Evolutionary conservation across 2,888 invertebrate species (phyloP).

Genomic region (Apocheima hispidaria): DNA sequence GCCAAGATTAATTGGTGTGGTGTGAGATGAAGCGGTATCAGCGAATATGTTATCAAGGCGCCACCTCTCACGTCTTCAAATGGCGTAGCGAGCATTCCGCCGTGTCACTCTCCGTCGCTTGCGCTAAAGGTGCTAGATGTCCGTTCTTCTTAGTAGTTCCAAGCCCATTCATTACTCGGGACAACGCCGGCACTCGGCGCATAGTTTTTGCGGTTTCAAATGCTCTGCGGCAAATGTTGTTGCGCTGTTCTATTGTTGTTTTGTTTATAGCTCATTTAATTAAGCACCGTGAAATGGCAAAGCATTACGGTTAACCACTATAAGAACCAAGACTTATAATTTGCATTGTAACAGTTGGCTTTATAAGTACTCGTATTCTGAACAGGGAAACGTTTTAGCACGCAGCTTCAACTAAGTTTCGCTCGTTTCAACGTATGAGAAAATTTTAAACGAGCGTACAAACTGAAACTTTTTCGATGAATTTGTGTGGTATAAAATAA

Average conservation of each 20-base stretch:
- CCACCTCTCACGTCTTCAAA: slow-evolving; percentile 52
- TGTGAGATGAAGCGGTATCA: slow-evolving; percentile 52
- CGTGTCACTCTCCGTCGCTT: slow-evolving; percentile 36
- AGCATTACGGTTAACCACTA: slow-evolving; percentile 19
- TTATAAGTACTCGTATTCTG: neutral
- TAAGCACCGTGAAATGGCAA: slow-evolving; percentile 39
- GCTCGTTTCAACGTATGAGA: slow-evolving; percentile 19
- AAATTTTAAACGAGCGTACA: slow-evolving; percentile 26
- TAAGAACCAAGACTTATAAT: slow-evolving; percentile 16
- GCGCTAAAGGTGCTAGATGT: slow-evolving; percentile 43
- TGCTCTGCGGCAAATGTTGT: slow-evolving; percentile 46
- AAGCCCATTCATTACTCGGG: slow-evolving; percentile 60
- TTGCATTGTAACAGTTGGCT: slow-evolving; percentile 19
- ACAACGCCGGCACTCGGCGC: slow-evolving; percentile 51
- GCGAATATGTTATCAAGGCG: slow-evolving; percentile 58
- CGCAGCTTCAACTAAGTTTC: too few species aligned
- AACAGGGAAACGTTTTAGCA: slow-evolving; percentile 27
- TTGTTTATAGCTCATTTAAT: slow-evolving; percentile 47
- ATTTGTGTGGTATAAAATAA: slow-evolving; percentile 40
- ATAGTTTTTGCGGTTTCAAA: slow-evolving; percentile 52
- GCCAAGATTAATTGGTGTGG: slow-evolving; percentile 57
- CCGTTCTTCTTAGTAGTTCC: slow-evolving; percentile 49
- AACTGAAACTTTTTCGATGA: slow-evolving; percentile 33
- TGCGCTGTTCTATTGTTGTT: slow-evolving; percentile 51
- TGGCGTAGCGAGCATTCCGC: slow-evolving; percentile 49